These are phyloP conservation scores for Lepidothrix coronata DNA, from an alignment of 2,113 vertebrate genomes.

Conservation along the genomic window DNA sequence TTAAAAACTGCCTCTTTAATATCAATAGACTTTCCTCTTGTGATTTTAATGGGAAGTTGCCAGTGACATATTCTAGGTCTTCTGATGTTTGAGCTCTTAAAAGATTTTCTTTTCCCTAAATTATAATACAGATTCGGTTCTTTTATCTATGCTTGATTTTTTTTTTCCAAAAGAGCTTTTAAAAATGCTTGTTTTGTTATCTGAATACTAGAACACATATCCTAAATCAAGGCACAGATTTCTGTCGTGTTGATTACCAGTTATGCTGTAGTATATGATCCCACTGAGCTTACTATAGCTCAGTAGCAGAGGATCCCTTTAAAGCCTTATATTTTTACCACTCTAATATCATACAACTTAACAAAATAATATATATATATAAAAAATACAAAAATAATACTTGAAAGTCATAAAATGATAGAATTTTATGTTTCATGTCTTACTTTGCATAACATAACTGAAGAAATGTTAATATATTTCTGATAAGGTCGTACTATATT, in stretches of 20 bases:
- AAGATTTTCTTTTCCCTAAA: neutral
- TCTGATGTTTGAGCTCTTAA: constrained; percentile 27
- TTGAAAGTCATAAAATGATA: neutral
- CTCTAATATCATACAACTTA: neutral
- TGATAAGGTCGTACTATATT: neutral
- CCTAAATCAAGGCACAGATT: neutral
- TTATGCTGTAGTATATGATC: neutral
- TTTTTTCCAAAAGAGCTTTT: neutral
- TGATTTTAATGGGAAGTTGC: constrained; percentile 15
- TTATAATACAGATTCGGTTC: neutral
- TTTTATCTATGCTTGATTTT: neutral
- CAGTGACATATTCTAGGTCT: neutral
- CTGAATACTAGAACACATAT: neutral
- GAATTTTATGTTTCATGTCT: neutral
- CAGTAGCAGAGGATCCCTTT: neutral
- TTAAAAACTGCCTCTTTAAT: constrained; percentile 26
- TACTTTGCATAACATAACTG: neutral
- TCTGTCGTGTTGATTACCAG: neutral
- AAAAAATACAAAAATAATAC: neutral
- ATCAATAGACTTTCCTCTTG: constrained; percentile 5
- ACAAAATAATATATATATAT: neutral
- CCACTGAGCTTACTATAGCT: neutral
- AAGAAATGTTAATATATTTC: neutral
- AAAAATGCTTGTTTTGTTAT: neutral
- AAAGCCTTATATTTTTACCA: neutral